phyloP scores from a whole-genome alignment of 1,140 invertebrate species.

The Tyrophagus putrescentiae region DNA sequence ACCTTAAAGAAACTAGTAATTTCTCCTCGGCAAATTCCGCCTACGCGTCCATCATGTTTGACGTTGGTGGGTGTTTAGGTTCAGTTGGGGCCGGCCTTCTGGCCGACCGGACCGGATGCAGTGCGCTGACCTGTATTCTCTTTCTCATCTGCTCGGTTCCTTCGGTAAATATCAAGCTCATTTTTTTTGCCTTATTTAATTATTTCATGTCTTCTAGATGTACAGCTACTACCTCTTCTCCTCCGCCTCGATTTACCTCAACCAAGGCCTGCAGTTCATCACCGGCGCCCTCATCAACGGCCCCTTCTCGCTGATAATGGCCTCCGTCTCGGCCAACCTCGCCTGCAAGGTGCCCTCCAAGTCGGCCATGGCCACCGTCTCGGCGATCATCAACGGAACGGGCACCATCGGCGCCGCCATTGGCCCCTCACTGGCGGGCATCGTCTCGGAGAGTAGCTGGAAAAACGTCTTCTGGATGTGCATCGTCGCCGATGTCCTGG shows the following conservation, averaged over 20 bases:
- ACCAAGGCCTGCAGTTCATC: conserved; percentile 33
- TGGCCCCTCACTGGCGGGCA: conserved; percentile 67
- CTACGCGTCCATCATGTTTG: conserved; percentile 72
- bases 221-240: conserved; percentile 54
- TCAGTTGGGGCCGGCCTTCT: conserved; percentile 69
- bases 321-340: conserved; percentile 80
- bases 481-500: conserved; percentile 18
- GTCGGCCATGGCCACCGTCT: conserved; percentile 79
- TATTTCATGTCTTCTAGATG: not conserved
- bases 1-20: conserved; percentile 38
- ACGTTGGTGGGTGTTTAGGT: conserved; percentile 71
- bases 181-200: not conserved
- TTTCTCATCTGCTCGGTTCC: conserved; percentile 71
- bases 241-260: conserved; percentile 42
- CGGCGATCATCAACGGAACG: conserved; percentile 88
- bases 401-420: conserved; percentile 82
- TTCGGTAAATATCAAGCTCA: conserved; percentile 41
- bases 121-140: conserved; percentile 60
- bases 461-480: conserved; percentile 17
- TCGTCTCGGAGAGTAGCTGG: conserved; percentile 19
- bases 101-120: conserved; percentile 63
- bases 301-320: conserved; percentile 89
- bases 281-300: conserved; percentile 75
- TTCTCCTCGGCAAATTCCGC: conserved; percentile 46
- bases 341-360: conserved; percentile 66